Evolutionary conservation across 2,113 vertebrate genomes (phyloP), one percentile per base, ranked within the genome.

Genomic region (Numenius arquata): DNA sequence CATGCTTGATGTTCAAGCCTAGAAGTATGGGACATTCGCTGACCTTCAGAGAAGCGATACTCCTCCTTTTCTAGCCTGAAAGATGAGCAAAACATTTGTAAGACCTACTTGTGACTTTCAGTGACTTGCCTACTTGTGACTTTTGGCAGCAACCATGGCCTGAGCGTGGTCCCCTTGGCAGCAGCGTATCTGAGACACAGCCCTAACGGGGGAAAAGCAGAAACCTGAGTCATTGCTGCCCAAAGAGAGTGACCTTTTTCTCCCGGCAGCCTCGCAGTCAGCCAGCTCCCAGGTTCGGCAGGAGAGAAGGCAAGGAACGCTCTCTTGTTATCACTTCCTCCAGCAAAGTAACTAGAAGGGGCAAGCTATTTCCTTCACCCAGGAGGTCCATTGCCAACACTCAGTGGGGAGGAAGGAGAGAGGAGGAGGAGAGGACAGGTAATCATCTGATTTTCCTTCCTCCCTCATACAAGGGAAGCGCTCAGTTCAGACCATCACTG

Each of bases 101-200:
- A 40, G 43, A 4, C 5, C 45, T 68, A 16, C 17, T 73, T n/a
- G n/a, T n/a, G n/a, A n/a, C n/a, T n/a, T n/a, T n/a, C n/a, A n/a
- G n/a, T n/a, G n/a, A n/a, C n/a, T n/a, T n/a, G n/a, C n/a, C n/a
- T n/a, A n/a, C n/a, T n/a, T n/a, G n/a, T n/a, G n/a, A n/a, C n/a
- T 75, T 38, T 72, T 48, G 50, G 70, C 68, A 25, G 50, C 34
- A 55, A 8, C 25, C 9, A 1, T 2, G 29, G 18, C 27, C 48
- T 20, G 19, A 55, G 26, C 0, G 0, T 4, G 7, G 55, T 50
- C 62, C 6, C 29, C 25, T 52, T 50, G 3, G 2, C 2, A 6
- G 61, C 36, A 53, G 6, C 1, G 0, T 29, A 17, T 22, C 58
- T 5, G 12, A 82, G 23, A 53, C 3, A 4, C 26, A 47, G 40